A percentile compares a stretch with the other conserved stretches of the same genome.
Conservation (phyloP, 2,888 invertebrate genomes). For the Nemurella pictetii region DNA sequence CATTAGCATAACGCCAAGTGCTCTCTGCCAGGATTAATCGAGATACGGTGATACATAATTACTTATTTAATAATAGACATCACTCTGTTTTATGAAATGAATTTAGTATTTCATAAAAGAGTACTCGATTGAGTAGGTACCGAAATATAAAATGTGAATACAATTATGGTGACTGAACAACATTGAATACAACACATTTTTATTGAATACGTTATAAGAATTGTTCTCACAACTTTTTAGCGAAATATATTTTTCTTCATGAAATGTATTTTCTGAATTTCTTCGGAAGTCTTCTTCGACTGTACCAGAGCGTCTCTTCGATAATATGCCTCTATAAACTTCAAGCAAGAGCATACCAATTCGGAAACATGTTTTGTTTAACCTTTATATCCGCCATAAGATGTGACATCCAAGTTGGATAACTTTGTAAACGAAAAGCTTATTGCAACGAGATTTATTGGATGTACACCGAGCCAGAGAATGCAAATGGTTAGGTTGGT, state of each 20-base stretch:
- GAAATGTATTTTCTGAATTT: neutral
- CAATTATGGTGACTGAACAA: too few species aligned
- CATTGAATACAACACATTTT: neutral
- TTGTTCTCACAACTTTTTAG: neutral
- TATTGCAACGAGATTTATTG: constrained; percentile 9
- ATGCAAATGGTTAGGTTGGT: neutral
- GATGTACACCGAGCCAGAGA: neutral
- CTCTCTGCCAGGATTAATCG: neutral
- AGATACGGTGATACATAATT: neutral
- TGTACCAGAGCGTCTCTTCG: neutral
- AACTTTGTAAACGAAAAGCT: neutral
- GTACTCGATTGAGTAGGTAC: too few species aligned
- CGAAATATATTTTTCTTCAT: neutral
- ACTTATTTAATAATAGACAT: too few species aligned
- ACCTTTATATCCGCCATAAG: neutral
- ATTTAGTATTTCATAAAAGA: too few species aligned
- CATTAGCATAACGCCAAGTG: neutral
- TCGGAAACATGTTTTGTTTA: neutral
- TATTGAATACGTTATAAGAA: neutral
- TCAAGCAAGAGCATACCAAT: neutral
- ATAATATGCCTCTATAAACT: neutral
- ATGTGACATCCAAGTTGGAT: neutral
- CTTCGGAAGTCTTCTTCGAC: neutral
- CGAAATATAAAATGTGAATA: too few species aligned
- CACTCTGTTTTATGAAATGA: too few species aligned